Evolutionary conservation across 92 coral and sea anemone genomes (phyloP), one percentile per base, ranked within the genome.

Genomic region (Porites divaricata): DNA sequence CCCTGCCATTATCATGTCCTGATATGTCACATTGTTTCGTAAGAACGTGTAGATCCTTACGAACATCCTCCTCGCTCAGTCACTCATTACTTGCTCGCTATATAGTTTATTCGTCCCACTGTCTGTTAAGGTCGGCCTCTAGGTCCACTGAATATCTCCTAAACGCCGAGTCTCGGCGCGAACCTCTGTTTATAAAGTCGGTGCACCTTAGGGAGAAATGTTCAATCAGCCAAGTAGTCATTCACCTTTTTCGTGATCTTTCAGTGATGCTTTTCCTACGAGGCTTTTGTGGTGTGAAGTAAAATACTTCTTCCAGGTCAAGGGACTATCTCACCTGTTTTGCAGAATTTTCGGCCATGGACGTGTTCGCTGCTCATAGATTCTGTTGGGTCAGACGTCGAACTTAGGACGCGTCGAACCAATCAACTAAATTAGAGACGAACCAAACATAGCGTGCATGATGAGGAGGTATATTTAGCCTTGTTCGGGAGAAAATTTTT

Each of bases 311-410:
- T 73, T 90, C 95, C 41, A 92, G 83, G 53, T 92, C 93, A 17
- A 92, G 62, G 5, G 95, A 92, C 81, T 88, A 92, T 5, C 95
- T 80, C 4, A 92, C 95, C 51, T 85, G 91, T 48, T 89, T 92
- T 54, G 24, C 76, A 51, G 81, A 76, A 50, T 81, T 86, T 19
- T 63, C 35, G 13, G 79, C 72, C 52, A 81, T 23, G 15, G 90
- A 19, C 2, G 15, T 90, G 87, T 16, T 78, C 86, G 67, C 93
- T 81, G 35, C 93, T 90, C 2, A 76, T 71, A 12, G 90, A 59
- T 76, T 90, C 86, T 19, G 84, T n/a, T n/a, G n/a, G n/a, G n/a
- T n/a, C n/a, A n/a, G n/a, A n/a, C n/a, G n/a, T n/a, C n/a, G n/a
- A n/a, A n/a, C n/a, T n/a, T n/a, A n/a, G n/a, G n/a, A n/a, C n/a